These are phyloP conservation scores for Parasteatoda tepidariorum DNA, from an alignment of 1,140 invertebrate genomes.

Conservation along the genomic window DNA sequence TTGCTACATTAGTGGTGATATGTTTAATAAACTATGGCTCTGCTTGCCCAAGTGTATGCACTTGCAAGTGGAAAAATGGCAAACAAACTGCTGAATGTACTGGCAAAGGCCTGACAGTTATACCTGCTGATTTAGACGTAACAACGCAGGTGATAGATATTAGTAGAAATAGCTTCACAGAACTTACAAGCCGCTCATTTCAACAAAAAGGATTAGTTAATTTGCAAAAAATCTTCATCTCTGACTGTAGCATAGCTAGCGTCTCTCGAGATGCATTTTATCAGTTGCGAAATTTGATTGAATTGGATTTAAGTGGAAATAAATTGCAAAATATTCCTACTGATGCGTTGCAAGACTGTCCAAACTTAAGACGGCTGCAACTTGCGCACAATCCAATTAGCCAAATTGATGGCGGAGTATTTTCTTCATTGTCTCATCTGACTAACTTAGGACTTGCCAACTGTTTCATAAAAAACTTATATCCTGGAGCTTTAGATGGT, in stretches of 20 bases:
- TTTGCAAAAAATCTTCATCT: conserved; percentile 86
- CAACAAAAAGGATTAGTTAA: conserved; percentile 83
- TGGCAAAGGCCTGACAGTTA: conserved; percentile 81
- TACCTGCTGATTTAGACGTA: conserved; percentile 84
- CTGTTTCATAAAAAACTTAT: conserved; percentile 81
- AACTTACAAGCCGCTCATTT: conserved; percentile 84
- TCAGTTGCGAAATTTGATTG: conserved; percentile 71
- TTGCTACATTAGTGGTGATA: background rate
- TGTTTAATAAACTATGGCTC: conserved; percentile 7
- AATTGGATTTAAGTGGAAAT: conserved; percentile 83
- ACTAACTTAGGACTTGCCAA: conserved; percentile 73
- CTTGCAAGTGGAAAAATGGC: conserved; percentile 91
- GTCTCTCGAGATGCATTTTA: conserved; percentile 76
- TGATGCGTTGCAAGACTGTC: conserved; percentile 76
- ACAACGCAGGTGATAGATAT: conserved; percentile 91
- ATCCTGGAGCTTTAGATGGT: conserved; percentile 78
- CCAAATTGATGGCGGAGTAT: conserved; percentile 77
- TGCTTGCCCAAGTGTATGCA: conserved; percentile 71
- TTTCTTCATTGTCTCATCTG: conserved; percentile 76
- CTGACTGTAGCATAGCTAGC: conserved; percentile 83
- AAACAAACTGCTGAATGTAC: conserved; percentile 90
- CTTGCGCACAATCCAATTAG: conserved; percentile 80
- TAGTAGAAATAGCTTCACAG: conserved; percentile 86
- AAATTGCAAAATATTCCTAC: conserved; percentile 77
- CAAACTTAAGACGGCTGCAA: conserved; percentile 79